Evolutionary conservation across 2,888 invertebrate species (phyloP).

Genomic region (Chironomus riparius): DNA sequence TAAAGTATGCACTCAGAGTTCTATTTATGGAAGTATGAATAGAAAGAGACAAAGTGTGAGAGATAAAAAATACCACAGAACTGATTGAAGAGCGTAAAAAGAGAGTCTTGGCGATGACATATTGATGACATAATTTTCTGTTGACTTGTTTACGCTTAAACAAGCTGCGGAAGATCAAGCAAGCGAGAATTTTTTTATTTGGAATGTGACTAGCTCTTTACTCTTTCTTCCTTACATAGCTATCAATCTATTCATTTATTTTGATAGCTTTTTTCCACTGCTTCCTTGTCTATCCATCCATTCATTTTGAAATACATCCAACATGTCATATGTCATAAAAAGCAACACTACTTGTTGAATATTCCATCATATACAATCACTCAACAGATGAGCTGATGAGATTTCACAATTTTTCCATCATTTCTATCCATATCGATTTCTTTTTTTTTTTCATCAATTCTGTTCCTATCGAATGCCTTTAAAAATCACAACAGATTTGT

Average conservation of each 20-base stretch:
- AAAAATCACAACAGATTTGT: neutral
- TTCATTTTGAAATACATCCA: too few relatives aligned
- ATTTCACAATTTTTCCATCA: neutral
- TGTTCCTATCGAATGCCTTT: neutral
- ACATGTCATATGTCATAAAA: too few relatives aligned
- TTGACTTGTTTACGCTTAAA: neutral
- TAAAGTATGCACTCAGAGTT: constrained; percentile 18
- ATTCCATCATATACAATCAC: neutral
- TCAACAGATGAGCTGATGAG: constrained; percentile 5
- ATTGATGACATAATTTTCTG: neutral
- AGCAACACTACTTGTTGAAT: neutral
- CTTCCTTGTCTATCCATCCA: too few relatives aligned
- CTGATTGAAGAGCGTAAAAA: too few relatives aligned
- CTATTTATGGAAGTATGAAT: constrained; percentile 16
- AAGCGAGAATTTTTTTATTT: too few relatives aligned
- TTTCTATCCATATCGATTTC: neutral
- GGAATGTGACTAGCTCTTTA: too few relatives aligned
- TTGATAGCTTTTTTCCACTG: too few relatives aligned
- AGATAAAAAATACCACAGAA: neutral
- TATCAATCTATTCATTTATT: too few relatives aligned
- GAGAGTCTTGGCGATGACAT: neutral
- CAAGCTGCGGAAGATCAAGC: too few relatives aligned
- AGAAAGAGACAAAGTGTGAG: neutral
- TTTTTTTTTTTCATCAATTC: neutral
- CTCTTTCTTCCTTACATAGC: too few relatives aligned